These are phyloP conservation scores for Ceratina japonica DNA, from an alignment of 1,140 invertebrate species.

Conservation along the genomic window DNA sequence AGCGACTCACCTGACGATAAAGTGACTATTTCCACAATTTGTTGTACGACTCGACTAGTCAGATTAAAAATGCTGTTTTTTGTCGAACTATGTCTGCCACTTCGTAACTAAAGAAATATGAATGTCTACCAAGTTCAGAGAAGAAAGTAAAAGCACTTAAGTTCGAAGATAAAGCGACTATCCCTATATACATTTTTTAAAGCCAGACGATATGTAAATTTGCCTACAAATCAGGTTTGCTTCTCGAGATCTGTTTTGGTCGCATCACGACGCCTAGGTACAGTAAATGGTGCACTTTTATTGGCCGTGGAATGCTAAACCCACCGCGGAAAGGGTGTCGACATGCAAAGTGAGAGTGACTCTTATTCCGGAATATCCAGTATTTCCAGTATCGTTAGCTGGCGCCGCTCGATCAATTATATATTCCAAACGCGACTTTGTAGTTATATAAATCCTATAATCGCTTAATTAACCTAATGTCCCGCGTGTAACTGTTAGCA, in stretches of 20 bases:
- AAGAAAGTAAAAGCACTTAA: not conserved
- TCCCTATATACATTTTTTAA: not conserved
- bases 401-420: slow-evolving; percentile 54
- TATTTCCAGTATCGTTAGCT: slow-evolving; percentile 56
- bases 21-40: not conserved
- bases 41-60: too few species aligned
- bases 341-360: slow-evolving; percentile 46
- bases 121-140: too few species aligned
- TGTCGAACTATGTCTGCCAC: too few species aligned
- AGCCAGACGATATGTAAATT: slow-evolving; percentile 8
- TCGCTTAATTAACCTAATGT: slow-evolving; percentile 54
- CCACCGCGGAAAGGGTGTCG: slow-evolving; percentile 29
- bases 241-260: not conserved
- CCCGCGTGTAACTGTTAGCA: not conserved
- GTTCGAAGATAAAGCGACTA: not conserved
- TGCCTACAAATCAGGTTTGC: not conserved
- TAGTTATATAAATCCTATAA: slow-evolving; percentile 53
- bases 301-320: not conserved
- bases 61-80: too few species aligned
- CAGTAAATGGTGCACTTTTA: slow-evolving; percentile 20
- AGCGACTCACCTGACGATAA: too few species aligned
- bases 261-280: not conserved
- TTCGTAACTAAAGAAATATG: too few species aligned
- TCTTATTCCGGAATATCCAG: slow-evolving; percentile 64
- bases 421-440: slow-evolving; percentile 35